Evolutionary conservation across 2,888 invertebrate genomes (phyloP).

Genomic region (Pristionchus mayeri): DNA sequence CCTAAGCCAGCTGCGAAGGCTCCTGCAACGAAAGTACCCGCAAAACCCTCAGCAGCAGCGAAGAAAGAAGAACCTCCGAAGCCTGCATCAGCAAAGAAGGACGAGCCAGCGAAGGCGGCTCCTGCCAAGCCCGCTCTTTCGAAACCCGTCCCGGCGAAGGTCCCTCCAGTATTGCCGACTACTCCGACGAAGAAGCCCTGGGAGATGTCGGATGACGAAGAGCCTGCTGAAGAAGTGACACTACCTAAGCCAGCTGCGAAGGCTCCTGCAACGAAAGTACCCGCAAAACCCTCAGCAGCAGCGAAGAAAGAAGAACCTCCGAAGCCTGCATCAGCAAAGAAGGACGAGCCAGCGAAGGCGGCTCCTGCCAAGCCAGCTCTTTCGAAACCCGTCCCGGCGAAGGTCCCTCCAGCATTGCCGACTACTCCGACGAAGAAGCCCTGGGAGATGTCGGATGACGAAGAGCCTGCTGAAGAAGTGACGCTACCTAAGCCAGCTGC

Average conservation of each 20-base stretch:
- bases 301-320: too few species aligned
- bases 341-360: background rate
- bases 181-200: background rate
- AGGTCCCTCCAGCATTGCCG: background rate
- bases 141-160: background rate
- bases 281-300: too few species aligned
- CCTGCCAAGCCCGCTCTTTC: background rate
- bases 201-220: slow-evolving; percentile 2
- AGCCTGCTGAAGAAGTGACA: background rate
- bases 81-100: background rate
- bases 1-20: background rate
- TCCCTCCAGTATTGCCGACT: background rate
- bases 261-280: too few species aligned
- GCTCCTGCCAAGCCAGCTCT: background rate
- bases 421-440: background rate
- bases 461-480: background rate
- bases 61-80: background rate
- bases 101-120: background rate
- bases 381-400: background rate
- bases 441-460: slow-evolving; percentile 9
- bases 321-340: background rate
- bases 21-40: background rate
- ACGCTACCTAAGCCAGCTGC: background rate
- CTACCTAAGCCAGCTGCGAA: background rate
- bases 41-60: background rate